Base-by-base conservation (phyloP, 2,797 vertebrate species). In the Rhynchotus rufescens region DNA sequence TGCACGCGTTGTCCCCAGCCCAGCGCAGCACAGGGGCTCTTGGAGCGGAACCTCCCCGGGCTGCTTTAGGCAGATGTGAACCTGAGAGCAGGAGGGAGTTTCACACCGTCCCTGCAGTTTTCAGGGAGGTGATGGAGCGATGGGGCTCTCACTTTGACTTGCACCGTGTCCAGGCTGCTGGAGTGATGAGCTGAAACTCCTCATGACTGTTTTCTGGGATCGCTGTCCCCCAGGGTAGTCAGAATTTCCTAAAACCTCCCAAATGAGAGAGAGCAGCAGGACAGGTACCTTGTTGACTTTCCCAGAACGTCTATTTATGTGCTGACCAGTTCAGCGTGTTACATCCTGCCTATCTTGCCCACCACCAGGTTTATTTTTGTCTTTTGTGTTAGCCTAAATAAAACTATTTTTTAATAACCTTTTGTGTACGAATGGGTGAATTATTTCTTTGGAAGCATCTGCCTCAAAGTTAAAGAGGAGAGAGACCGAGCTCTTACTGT, bases 101-200 rank as follows among this genome's bases (percentile, higher is more conserved):
- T 78, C n/a, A 28, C 2, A 1, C 30, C 8, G 10, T 15, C 0
- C 4, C 4, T 34, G 75, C 5, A 13, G 16, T 45, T 26, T 12
- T 0, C 17, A n/a, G 30, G 20, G 26, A 10, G 52, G 30, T 30
- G 36, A 15, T 25, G 28, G 34, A 52, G 36, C 36, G 20, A 28
- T 51, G 44, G 23, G 65, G 21, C 36, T 71, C 34, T 30, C 22
- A 8, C 36, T 47, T 60, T 36, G 49, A 7, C 52, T 44, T 17
- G 34, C 23, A 12, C 2, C 0, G 52, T 54, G 15, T 38, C 65
- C 36, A 51, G 34, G 2, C 47, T 42, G 40, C 26, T 54, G 6
- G 2, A 20, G 19, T 2, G 15, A 2, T 12, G 21, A 3, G 0
- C 1, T 44, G 47, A 20, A 42, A n/a, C 20, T 28, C 15, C 1